Evolutionary conservation across 1,140 invertebrate species (phyloP), one percentile per base, ranked within the genome.

Genomic region (Drosophila varians): DNA sequence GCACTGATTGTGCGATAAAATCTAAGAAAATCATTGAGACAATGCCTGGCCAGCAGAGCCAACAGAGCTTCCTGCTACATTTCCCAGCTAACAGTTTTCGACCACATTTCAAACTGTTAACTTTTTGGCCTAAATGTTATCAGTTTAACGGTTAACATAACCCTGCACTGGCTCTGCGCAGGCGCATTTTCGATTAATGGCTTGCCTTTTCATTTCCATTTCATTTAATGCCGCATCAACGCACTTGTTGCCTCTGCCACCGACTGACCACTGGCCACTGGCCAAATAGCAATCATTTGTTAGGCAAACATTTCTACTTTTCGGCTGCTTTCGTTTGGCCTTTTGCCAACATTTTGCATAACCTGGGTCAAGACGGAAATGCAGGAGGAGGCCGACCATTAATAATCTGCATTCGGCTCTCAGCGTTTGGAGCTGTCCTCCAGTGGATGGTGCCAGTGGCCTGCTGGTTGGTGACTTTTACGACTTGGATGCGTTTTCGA

Each of bases 331-430:
- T 86, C 77, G 82, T 80, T 87, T 87, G 82, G 82, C 82, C 77
- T 87, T 86, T 86, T 70, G 77, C 55, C 57, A 87, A 77, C 82
- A 87, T 87, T 78, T 87, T 87, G 82, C 82, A 87, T 87, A 87
- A 87, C 82, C 53, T 65, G 83, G 82, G 82, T 87, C 82, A 87
- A 87, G 82, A 87, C 82, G 82, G 82, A 87, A 87, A 87, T 87
- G 82, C 60, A 69, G 84, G 64, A 77, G 53, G 74, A 66, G 72
- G 76, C 82, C 42, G 53, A 71, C 77, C 77, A 87, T 87, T 87
- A 87, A 87, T 87, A 87, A 87, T 75, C 65, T 71, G n/a, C n/a
- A n/a, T n/a, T 60, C 47, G 60, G 19, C 70, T 74, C 49, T 66
- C 52, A 45, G 56, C 72, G 69, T 60, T 56, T 57, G 62, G 11